Conservation (phyloP, 2,888 invertebrate species). For the Thera obeliscata region DNA sequence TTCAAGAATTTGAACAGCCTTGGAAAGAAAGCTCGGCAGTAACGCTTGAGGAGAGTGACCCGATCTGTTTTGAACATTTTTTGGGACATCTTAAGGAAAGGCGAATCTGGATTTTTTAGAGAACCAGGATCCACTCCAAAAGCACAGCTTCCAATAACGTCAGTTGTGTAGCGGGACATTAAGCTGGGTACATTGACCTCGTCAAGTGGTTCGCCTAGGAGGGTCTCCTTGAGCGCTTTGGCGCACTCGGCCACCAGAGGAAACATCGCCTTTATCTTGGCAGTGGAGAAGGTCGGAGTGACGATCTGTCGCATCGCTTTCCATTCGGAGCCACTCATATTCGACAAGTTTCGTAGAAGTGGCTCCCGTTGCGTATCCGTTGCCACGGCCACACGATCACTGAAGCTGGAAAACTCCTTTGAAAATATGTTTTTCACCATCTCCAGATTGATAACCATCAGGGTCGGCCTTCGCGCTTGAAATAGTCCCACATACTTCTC, state of each 20-base stretch:
- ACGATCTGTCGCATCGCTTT: slow-evolving; percentile 76
- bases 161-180: slow-evolving; percentile 75
- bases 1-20: slow-evolving; percentile 73
- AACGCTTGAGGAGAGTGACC: slow-evolving; percentile 69
- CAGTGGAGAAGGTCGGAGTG: slow-evolving; percentile 78
- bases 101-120: slow-evolving; percentile 68
- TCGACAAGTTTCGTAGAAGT: slow-evolving; percentile 72
- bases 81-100: slow-evolving; percentile 75
- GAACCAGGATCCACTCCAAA: slow-evolving; percentile 77
- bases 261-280: slow-evolving; percentile 82
- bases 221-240: slow-evolving; percentile 59
- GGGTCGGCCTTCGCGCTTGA: slow-evolving; percentile 75
- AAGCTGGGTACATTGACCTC: slow-evolving; percentile 69
- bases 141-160: slow-evolving; percentile 78
- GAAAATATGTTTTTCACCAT: slow-evolving; percentile 70
- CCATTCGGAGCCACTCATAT: slow-evolving; percentile 80
- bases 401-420: slow-evolving; percentile 69
- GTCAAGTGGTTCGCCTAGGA: slow-evolving; percentile 54
- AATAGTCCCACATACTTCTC: slow-evolving; percentile 75
- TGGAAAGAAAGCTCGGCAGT: slow-evolving; percentile 75
- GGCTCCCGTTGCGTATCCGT: slow-evolving; percentile 78
- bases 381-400: slow-evolving; percentile 71
- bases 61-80: slow-evolving; percentile 76
- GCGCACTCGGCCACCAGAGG: slow-evolving; percentile 74
- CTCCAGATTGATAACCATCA: slow-evolving; percentile 73